These are phyloP conservation scores for Delia radicum DNA, from an alignment of 1,140 invertebrate species.

Conservation along the genomic window DNA sequence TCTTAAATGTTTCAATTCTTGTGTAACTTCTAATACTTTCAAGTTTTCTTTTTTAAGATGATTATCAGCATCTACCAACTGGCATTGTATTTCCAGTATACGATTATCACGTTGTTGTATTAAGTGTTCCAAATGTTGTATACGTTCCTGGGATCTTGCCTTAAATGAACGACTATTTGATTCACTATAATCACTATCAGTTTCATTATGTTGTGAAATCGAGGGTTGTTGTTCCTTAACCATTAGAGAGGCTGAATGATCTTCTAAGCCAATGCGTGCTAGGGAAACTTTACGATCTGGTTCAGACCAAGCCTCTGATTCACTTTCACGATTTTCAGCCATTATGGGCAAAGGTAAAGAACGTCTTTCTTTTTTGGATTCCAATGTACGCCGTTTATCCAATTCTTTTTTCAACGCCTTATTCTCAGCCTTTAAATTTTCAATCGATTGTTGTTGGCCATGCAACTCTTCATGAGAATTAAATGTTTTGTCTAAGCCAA, in stretches of 20 bases:
- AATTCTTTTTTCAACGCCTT: slow-evolving; percentile 57
- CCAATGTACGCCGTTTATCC: slow-evolving; percentile 42
- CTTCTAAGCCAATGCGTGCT: slow-evolving; percentile 70
- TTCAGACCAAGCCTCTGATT: slow-evolving; percentile 82
- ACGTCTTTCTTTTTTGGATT: slow-evolving; percentile 35
- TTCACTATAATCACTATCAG: slow-evolving; percentile 46
- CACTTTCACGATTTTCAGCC: slow-evolving; percentile 62
- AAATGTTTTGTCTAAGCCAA: slow-evolving; percentile 39
- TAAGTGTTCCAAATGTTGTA: slow-evolving; percentile 57
- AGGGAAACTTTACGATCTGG: slow-evolving; percentile 78
- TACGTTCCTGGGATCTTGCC: slow-evolving; percentile 56
- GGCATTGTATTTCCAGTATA: slow-evolving; percentile 53
- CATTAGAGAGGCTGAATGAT: slow-evolving; percentile 32
- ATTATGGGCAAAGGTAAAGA: slow-evolving; percentile 34
- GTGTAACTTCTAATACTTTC: slow-evolving; percentile 51
- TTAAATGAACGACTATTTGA: slow-evolving; percentile 32
- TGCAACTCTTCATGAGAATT: slow-evolving; percentile 52
- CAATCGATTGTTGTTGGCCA: slow-evolving; percentile 38
- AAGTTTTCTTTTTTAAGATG: slow-evolving; percentile 57
- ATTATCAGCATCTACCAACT: slow-evolving; percentile 52
- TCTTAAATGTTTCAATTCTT: slow-evolving; percentile 39
- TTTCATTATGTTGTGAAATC: slow-evolving; percentile 29
- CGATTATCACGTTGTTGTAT: slow-evolving; percentile 57
- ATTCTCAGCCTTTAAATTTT: slow-evolving; percentile 56
- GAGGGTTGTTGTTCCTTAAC: slow-evolving; percentile 30